Evolutionary conservation across 2,888 invertebrate genomes (phyloP), one percentile per base, ranked within the genome.

Genomic region (Frankliniella intonsa): DNA sequence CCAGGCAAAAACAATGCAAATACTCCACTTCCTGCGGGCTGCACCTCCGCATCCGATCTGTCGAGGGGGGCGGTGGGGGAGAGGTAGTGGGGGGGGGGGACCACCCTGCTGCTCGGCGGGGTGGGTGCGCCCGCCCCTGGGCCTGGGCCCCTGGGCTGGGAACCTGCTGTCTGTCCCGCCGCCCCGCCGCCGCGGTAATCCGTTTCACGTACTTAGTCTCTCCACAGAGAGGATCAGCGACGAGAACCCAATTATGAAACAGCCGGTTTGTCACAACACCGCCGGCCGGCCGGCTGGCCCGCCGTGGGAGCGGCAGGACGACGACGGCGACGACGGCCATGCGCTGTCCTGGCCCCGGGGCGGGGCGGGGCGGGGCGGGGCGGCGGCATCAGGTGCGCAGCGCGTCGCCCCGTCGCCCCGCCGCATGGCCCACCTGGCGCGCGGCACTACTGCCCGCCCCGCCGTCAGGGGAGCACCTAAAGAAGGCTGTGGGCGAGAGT

Each of bases 121-220:
- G n/a, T n/a, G n/a, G n/a, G n/a, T n/a, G n/a, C n/a, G n/a, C n/a
- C n/a, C n/a, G n/a, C n/a, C n/a, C n/a, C n/a, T n/a, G n/a, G n/a
- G n/a, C n/a, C n/a, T n/a, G n/a, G n/a, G n/a, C n/a, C n/a, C n/a
- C n/a, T n/a, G n/a, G 69, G 22, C 69, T 9, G 69, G 69, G 69
- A 8, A 22, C 22, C 22, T 25, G 69, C 22, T 0, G 69, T 22
- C 85, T 86, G 83, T 83, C 84, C 84, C 62, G 83, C 83, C 84
- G 85, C 38, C 38, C 85, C 86, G 85, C 85, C 85, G 85, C 69
- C 69, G 25, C 69, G 38, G 38, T 76, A 80, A 62, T 81, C 80
- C 65, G 80, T 76, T 10, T 76, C 69, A 25, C 9, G 62, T 17
- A 62, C n/a, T 62, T 62, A 62, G 62, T 17, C 3, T 38, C 62